A percentile compares a stretch with the other conserved stretches of the same genome.
phyloP scores from a whole-genome alignment of 1,140 invertebrate genomes.

The Nebria ingens region DNA sequence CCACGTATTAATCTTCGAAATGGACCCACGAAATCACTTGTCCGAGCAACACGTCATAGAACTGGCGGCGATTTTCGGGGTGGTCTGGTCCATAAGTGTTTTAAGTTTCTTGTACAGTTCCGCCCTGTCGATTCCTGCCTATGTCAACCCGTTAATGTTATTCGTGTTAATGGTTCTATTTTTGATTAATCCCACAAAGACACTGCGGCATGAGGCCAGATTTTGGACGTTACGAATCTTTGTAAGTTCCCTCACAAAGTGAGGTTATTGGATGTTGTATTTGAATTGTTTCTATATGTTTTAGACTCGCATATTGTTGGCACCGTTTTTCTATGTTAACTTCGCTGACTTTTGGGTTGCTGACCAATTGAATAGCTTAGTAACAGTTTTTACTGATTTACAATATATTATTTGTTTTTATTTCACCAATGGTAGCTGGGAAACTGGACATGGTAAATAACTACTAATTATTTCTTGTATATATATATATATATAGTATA shows the following conservation, averaged over 20 bases:
- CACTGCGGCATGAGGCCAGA: conserved; percentile 85
- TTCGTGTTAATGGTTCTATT: conserved; percentile 81
- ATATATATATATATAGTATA: conserved; percentile 1
- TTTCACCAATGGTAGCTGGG: conserved; percentile 61
- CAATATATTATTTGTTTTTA: conserved; percentile 87
- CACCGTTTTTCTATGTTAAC: conserved; percentile 90
- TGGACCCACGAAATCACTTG: conserved; percentile 93
- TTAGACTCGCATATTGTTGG: conserved; percentile 73
- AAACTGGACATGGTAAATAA: conserved; percentile 43
- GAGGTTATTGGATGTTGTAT: not conserved
- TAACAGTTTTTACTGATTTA: conserved; percentile 82
- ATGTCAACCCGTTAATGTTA: conserved; percentile 79
- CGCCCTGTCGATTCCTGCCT: conserved; percentile 80
- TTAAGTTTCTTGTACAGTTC: conserved; percentile 75
- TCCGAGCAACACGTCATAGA: conserved; percentile 97
- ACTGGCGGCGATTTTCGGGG: conserved; percentile 86
- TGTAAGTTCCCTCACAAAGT: conserved; percentile 40
- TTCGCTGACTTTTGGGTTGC: conserved; percentile 99
- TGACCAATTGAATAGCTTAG: conserved; percentile 94
- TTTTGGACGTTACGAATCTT: conserved; percentile 72
- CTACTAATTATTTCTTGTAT: not conserved
- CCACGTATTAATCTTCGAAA: conserved; percentile 97
- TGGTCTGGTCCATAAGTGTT: conserved; percentile 85
- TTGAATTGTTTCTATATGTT: conserved; percentile 24
- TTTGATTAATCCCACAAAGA: conserved; percentile 84